These are phyloP conservation scores for Leptogaster cylindrica DNA, from an alignment of 2,888 invertebrate species.

Conservation along the genomic window DNA sequence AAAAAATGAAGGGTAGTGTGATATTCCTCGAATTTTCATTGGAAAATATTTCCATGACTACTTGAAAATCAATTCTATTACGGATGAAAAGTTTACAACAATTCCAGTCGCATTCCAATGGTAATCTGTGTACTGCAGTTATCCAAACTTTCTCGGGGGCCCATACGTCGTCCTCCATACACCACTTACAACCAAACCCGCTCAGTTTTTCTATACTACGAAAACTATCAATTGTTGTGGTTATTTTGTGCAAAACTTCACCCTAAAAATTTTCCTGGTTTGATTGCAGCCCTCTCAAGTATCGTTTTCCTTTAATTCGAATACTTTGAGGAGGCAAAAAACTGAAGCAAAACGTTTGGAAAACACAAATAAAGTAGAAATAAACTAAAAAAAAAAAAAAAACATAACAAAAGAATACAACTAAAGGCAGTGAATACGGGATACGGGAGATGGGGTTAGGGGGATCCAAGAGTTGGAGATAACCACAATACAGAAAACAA, in stretches of 20 bases:
- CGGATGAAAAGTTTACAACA: slow-evolving; percentile 22
- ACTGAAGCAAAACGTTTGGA: slow-evolving; percentile 22
- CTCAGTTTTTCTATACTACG: no score
- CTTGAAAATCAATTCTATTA: no score
- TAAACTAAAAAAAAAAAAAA: no score
- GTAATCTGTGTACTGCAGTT: slow-evolving; percentile 25
- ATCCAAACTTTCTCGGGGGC: neutral
- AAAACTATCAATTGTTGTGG: slow-evolving; percentile 36
- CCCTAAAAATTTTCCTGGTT: slow-evolving; percentile 12
- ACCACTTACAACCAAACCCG: no score
- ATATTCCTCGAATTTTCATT: neutral
- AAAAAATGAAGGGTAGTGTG: no score
- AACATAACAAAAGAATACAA: no score
- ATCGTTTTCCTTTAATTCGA: slow-evolving; percentile 28
- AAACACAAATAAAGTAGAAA: no score
- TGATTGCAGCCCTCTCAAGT: slow-evolving; percentile 14
- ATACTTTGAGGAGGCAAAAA: slow-evolving; percentile 20
- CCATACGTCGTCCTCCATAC: neutral
- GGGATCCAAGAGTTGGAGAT: neutral
- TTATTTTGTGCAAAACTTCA: slow-evolving; percentile 28
- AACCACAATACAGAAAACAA: slow-evolving; percentile 20
- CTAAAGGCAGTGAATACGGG: no score
- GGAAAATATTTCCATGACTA: neutral
- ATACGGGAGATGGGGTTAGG: no score
- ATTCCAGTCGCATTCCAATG: slow-evolving; percentile 6